A percentile compares a stretch with the other conserved stretches of the same genome.
phyloP scores from a whole-genome alignment of 2,888 invertebrate genomes.

The Mythimna impura region DNA sequence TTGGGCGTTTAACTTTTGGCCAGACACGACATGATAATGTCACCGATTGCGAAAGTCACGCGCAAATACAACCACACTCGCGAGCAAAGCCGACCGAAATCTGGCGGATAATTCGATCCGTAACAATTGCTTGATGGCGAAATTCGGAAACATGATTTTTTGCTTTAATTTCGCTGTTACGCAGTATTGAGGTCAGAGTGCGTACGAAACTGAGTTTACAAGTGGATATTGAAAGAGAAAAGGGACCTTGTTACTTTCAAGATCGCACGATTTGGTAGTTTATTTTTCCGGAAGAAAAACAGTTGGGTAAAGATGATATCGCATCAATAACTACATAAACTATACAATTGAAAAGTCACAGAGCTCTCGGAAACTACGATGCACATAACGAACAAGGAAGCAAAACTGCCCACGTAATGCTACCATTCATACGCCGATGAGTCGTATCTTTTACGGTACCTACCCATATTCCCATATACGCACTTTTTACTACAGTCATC shows the following conservation, averaged over 20 bases:
- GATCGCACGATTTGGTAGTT: conserved; percentile 18
- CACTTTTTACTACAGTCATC: conserved; percentile 29
- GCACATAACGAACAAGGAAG: conserved; percentile 22
- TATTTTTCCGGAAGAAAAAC: not conserved
- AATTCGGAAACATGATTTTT: conserved; percentile 74
- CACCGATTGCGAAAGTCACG: conserved; percentile 87
- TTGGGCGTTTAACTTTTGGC: conserved; percentile 81
- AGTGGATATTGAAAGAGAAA: conserved; percentile 44
- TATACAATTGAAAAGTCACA: not conserved
- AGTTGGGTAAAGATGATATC: not conserved
- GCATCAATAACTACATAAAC: conserved; percentile 2
- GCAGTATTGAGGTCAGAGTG: conserved; percentile 74
- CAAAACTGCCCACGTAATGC: conserved; percentile 22
- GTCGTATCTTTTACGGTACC: conserved; percentile 24
- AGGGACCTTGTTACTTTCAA: conserved; percentile 31
- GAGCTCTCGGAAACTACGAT: not conserved
- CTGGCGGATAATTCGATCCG: conserved; percentile 75
- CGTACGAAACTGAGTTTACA: conserved; percentile 63
- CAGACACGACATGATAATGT: conserved; percentile 85
- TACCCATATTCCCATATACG: conserved; percentile 8
- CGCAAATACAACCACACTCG: conserved; percentile 81
- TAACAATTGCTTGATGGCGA: conserved; percentile 76
- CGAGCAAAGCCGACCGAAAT: conserved; percentile 79
- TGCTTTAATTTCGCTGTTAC: conserved; percentile 71
- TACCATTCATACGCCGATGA: conserved; percentile 33